Evolutionary conservation across 2,888 invertebrate species (phyloP).

Genomic region (Sphaerophoria rueppellii): DNA sequence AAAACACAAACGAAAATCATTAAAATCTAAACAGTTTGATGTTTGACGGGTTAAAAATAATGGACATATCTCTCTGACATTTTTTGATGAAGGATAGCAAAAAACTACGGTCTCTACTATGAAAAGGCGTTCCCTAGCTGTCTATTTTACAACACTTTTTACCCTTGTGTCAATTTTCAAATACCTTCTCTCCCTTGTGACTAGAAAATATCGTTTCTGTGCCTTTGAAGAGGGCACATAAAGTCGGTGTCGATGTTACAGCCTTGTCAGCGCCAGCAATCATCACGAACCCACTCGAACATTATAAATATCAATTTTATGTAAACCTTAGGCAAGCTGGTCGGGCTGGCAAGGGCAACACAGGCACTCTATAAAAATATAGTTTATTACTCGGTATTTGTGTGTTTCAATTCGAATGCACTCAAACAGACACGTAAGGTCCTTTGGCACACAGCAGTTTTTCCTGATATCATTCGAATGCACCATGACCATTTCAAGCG

Average conservation of each 20-base stretch:
- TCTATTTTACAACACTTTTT: not conserved
- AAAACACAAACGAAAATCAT: not conserved
- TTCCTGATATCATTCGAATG: slow-evolving; percentile 20
- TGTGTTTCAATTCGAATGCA: slow-evolving; percentile 8
- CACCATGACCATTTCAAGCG: not conserved
- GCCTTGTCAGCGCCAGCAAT: slow-evolving; percentile 4
- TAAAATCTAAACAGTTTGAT: not conserved
- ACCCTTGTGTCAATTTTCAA: not conserved
- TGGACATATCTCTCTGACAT: not conserved
- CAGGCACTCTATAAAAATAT: slow-evolving; percentile 22
- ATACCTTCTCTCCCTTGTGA: not conserved
- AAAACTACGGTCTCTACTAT: not conserved
- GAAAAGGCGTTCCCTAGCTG: not conserved
- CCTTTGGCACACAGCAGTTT: not conserved
- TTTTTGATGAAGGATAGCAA: not conserved
- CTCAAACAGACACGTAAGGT: not conserved
- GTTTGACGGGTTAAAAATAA: not conserved
- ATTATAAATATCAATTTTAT: slow-evolving; percentile 18
- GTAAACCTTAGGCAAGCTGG: slow-evolving; percentile 10
- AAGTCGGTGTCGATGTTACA: slow-evolving; percentile 2
- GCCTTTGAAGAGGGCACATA: not conserved
- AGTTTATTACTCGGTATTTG: slow-evolving; percentile 1
- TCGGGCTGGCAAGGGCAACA: not conserved
- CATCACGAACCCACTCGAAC: not conserved
- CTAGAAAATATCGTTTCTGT: not conserved